A percentile compares a stretch with the other conserved stretches of the same genome.
phyloP scores from a whole-genome alignment of 2,888 invertebrate genomes.

The Hoplodrina blanda region DNA sequence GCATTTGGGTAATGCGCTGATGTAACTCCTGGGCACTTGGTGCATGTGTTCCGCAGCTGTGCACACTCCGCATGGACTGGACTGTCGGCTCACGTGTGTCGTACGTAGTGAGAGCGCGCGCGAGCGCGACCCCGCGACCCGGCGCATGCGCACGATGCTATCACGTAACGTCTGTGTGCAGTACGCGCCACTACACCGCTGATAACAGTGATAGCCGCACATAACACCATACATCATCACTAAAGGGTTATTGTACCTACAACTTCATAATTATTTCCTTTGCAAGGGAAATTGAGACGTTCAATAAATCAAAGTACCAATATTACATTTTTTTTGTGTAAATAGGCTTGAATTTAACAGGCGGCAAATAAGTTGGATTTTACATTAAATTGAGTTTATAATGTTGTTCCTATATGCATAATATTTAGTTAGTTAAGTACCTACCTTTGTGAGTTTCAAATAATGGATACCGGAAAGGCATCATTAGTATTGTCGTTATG shows the following conservation, averaged over 20 bases:
- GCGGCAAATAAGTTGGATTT: too few relatives aligned
- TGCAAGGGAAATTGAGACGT: too few relatives aligned
- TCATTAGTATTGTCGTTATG: neutral
- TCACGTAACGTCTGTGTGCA: slow-evolving; percentile 55
- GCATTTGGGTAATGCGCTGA: too few relatives aligned
- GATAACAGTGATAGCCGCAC: slow-evolving; percentile 41
- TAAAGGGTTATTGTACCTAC: slow-evolving; percentile 1
- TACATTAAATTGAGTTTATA: too few relatives aligned
- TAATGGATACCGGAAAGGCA: too few relatives aligned
- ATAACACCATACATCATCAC: slow-evolving; percentile 22
- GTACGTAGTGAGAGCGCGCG: neutral
- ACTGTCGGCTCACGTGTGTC: slow-evolving; percentile 1
- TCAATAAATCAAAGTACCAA: too few relatives aligned
- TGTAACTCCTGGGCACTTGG: too few relatives aligned
- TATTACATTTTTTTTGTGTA: too few relatives aligned
- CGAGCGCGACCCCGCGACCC: slow-evolving; percentile 46
- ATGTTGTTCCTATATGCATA: neutral
- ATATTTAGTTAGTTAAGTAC: neutral
- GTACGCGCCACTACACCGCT: slow-evolving; percentile 30
- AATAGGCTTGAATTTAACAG: too few relatives aligned
- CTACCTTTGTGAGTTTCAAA: neutral
- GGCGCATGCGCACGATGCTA: slow-evolving; percentile 56
- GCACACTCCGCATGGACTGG: slow-evolving; percentile 9
- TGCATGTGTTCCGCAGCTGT: too few relatives aligned
- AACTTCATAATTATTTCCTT: neutral